phyloP scores from a whole-genome alignment of 2,797 vertebrate species.

The Anisognathus igniventris region DNA sequence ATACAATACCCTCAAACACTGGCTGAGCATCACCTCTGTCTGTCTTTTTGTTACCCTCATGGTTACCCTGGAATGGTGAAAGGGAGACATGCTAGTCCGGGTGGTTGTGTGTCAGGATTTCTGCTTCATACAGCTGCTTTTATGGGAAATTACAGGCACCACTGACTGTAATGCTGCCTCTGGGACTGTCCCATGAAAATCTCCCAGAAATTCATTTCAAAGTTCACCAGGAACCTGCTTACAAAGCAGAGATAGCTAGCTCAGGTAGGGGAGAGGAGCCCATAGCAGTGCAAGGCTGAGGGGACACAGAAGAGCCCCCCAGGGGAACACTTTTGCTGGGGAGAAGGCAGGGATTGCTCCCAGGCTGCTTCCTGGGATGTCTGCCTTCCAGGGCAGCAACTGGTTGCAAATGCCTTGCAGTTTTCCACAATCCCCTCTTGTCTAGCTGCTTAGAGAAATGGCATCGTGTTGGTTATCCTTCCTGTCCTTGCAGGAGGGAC shows the following conservation, averaged over 20 bases:
- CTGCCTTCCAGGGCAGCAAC: not conserved
- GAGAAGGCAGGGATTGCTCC: not conserved
- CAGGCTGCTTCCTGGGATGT: not conserved
- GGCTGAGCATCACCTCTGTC: not conserved
- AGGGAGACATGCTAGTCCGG: not conserved
- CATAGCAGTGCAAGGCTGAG: not conserved
- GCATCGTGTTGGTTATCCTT: not conserved
- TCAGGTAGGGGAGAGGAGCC: not conserved
- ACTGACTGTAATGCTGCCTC: not conserved
- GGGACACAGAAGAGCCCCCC: fast-evolving
- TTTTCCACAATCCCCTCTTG: not conserved
- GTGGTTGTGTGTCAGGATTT: fast-evolving
- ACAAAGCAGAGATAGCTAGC: not conserved
- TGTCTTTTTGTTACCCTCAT: not conserved
- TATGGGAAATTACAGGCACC: not conserved
- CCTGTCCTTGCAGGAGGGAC: not conserved
- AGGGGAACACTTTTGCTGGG: not conserved
- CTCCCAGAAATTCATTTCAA: not conserved
- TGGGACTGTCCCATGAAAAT: not conserved
- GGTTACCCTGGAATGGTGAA: not conserved
- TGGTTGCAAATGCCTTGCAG: not conserved
- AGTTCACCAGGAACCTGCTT: not conserved
- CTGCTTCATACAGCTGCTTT: not conserved
- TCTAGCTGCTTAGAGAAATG: not conserved
- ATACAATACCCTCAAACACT: not conserved